Conservation (phyloP, 2,797 vertebrate species). For the Knipowitschia caucasica region DNA sequence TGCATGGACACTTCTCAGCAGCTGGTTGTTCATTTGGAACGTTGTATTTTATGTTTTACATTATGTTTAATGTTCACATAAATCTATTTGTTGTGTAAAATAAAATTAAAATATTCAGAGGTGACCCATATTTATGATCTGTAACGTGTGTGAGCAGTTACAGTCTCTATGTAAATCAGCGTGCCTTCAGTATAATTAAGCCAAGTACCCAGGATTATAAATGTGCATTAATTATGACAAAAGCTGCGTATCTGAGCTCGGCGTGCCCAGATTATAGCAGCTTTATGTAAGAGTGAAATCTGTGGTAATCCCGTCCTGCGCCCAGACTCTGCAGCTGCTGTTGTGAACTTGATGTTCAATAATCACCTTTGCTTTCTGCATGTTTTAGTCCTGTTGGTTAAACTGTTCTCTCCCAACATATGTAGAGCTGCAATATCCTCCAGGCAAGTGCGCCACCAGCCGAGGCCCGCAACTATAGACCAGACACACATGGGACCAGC, state of each 20-base stretch:
- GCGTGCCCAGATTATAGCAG: conserved; percentile 51
- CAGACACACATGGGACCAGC: background rate
- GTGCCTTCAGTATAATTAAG: background rate
- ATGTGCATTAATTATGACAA: conserved; percentile 8
- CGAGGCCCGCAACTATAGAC: conserved; percentile 5
- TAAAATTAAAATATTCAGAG: background rate
- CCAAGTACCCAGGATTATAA: background rate
- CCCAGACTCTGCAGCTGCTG: conserved; percentile 27
- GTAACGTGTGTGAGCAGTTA: background rate
- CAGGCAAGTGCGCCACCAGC: conserved; percentile 32
- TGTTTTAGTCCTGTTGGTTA: conserved; percentile 20
- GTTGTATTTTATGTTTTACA: background rate
- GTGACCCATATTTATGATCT: background rate
- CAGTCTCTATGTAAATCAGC: background rate
- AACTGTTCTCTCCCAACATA: conserved; percentile 40
- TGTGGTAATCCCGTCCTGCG: conserved; percentile 55
- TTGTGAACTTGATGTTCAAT: conserved; percentile 41
- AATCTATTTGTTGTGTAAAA: background rate
- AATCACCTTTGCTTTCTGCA: conserved; percentile 44
- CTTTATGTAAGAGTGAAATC: conserved; percentile 56
- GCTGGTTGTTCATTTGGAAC: background rate
- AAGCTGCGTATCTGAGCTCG: conserved; percentile 7
- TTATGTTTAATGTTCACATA: background rate
- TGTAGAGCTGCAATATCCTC: conserved; percentile 27
- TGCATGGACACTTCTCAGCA: no score